Percentiles rank a stretch among this genome's conserved stretches.
These are phyloP conservation scores for Motacilla alba DNA, from an alignment of 2,113 vertebrate species.

Conservation along the genomic window DNA sequence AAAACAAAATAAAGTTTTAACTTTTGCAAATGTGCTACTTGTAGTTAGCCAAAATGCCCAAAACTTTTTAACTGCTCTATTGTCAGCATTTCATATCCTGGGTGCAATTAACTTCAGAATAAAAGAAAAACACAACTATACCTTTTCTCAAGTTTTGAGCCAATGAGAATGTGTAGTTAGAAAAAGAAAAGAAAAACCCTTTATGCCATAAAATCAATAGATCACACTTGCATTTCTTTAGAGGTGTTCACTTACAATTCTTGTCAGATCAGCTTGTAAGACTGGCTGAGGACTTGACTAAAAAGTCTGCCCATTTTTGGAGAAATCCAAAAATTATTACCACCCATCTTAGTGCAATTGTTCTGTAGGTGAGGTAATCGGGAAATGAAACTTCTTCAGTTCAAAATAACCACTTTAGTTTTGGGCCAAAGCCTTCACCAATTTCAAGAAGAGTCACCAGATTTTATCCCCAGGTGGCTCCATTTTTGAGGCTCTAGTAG, in stretches of 20 bases:
- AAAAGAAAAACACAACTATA: neutral
- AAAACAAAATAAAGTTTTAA: neutral
- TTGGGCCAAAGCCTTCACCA: neutral
- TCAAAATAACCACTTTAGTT: neutral
- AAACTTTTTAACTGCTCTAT: neutral
- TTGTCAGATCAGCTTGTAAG: neutral
- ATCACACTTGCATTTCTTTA: neutral
- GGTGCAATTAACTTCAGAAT: neutral
- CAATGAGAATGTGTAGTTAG: neutral
- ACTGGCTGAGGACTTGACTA: neutral
- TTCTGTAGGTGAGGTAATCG: neutral
- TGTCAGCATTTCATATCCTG: neutral
- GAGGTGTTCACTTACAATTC: neutral
- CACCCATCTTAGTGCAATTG: neutral
- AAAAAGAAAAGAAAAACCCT: conserved; percentile 13
- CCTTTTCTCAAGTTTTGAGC: conserved; percentile 22
- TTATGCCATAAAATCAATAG: neutral
- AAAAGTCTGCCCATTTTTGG: neutral
- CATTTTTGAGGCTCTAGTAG: neutral
- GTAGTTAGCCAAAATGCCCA: neutral
- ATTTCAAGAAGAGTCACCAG: neutral
- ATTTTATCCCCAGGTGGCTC: neutral
- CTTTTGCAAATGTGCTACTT: neutral
- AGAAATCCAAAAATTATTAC: neutral
- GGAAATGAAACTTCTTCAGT: neutral